Conservation (phyloP, 1,140 invertebrate species). For the Diprion similis region DNA sequence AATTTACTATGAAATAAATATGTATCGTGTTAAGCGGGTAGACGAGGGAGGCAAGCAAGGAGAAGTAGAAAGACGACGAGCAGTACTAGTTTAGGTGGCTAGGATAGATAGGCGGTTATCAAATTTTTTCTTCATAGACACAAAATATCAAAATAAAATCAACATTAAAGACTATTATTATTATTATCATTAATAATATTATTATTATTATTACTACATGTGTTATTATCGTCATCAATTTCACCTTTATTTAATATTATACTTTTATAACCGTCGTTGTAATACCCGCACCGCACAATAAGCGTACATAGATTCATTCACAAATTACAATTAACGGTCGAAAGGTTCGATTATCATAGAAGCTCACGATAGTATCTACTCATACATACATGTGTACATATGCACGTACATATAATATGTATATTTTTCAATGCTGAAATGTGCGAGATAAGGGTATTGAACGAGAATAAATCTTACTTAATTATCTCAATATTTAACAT, state of each 20-base stretch:
- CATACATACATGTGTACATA: too few relatives aligned
- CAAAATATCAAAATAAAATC: slow-evolving; percentile 39
- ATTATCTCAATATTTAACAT: slow-evolving; percentile 21
- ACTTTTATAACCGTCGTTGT: too few relatives aligned
- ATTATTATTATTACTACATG: background rate
- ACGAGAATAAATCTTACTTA: slow-evolving; percentile 31
- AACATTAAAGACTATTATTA: slow-evolving; percentile 45
- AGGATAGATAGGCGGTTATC: slow-evolving; percentile 59
- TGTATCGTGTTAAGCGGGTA: too few relatives aligned
- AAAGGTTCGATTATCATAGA: too few relatives aligned
- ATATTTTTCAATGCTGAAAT: background rate
- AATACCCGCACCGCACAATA: too few relatives aligned
- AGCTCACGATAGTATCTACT: too few relatives aligned
- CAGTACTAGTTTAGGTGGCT: slow-evolving; percentile 44
- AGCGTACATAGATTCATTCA: too few relatives aligned
- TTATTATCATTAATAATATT: slow-evolving; percentile 13
- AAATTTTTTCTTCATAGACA: slow-evolving; percentile 48
- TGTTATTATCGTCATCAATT: background rate
- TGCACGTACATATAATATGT: too few relatives aligned
- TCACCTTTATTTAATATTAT: background rate
- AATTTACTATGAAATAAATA: too few relatives aligned
- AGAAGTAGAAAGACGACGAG: background rate
- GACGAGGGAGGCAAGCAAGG: slow-evolving; percentile 23
- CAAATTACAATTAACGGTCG: too few relatives aligned
- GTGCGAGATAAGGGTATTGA: slow-evolving; percentile 32